Conservation (phyloP, 2,113 vertebrate species). For the Phyllostomus hastatus region DNA sequence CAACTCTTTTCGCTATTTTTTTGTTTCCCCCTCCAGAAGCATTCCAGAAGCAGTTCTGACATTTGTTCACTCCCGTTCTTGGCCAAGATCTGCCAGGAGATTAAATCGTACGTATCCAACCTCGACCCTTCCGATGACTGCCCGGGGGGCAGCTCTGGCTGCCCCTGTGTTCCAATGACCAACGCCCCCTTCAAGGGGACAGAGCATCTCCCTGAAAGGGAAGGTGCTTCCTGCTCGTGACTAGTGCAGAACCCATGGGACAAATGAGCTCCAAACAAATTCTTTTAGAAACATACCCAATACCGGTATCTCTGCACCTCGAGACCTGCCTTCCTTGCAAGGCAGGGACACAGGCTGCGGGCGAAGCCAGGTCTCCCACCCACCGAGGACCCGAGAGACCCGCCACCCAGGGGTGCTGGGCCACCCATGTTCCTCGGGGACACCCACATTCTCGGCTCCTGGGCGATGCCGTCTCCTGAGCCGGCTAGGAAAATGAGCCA, state of each 20-base stretch:
- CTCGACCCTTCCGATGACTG: background rate
- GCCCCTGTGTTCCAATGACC: background rate
- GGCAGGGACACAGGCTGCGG: background rate
- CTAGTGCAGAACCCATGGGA: background rate
- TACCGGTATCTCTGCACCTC: background rate
- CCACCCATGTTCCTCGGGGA: background rate
- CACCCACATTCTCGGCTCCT: background rate
- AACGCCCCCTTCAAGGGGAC: background rate
- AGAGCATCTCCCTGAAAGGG: background rate
- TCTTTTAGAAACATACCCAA: background rate
- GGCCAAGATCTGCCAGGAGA: conserved; percentile 78
- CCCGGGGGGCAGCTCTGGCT: too few species aligned
- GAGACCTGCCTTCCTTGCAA: background rate
- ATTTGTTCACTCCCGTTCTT: conserved; percentile 81
- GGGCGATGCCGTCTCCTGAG: background rate
- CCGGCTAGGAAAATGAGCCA: background rate
- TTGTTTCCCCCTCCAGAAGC: conserved; percentile 65
- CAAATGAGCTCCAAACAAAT: background rate
- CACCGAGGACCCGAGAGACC: background rate
- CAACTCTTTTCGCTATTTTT: background rate
- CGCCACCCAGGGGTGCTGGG: background rate
- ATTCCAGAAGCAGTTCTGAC: conserved; percentile 15
- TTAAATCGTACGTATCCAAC: conserved; percentile 78
- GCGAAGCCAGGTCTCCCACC: background rate
- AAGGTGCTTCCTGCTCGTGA: background rate